Evolutionary conservation across 2,113 vertebrate genomes (phyloP).

Genomic region (Parus major): DNA sequence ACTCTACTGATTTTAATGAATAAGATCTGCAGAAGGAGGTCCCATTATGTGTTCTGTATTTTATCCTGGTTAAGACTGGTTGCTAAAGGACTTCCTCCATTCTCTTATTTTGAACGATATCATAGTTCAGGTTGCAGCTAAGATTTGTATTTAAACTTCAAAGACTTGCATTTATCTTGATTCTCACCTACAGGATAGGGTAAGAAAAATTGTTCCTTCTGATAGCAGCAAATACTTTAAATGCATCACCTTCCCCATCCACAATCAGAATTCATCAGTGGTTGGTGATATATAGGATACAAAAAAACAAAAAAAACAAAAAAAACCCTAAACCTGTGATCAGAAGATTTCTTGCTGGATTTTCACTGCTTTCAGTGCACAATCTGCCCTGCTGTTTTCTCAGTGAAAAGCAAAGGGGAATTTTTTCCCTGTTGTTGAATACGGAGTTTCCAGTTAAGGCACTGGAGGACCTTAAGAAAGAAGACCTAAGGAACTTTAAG

Average conservation of each 20-base stretch:
- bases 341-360: background rate
- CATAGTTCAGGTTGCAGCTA: background rate
- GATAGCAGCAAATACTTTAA: background rate
- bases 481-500: too few relatives aligned
- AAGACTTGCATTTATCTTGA: background rate
- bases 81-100: background rate
- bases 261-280: background rate
- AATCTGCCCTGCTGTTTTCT: background rate
- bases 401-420: background rate
- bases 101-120: background rate
- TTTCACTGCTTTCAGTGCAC: background rate
- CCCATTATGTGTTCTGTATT: background rate
- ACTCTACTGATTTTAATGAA: background rate
- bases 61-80: background rate
- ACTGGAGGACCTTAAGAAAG: background rate
- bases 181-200: background rate
- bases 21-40: background rate
- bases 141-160: background rate
- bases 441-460: background rate
- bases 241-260: background rate
- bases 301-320: background rate
- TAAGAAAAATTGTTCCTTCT: background rate
- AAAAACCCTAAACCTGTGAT: background rate
- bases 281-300: rapidly evolving
- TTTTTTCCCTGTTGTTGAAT: background rate